Conservation (phyloP, 2,888 invertebrate species). For the Eilema griseolum region DNA sequence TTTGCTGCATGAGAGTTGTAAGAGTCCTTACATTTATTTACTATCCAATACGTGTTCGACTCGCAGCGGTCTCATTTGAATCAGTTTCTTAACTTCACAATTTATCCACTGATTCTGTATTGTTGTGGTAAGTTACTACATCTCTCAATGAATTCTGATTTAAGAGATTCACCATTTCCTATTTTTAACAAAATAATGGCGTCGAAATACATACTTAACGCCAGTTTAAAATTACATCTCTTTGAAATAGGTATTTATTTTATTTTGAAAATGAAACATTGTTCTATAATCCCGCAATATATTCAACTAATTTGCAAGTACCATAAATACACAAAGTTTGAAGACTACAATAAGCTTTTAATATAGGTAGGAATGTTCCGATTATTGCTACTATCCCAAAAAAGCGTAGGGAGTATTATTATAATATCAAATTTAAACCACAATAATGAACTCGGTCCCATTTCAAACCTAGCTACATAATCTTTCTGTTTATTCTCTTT, state of each 20-base stretch:
- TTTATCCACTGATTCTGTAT: conserved; percentile 57
- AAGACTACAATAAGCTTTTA: conserved; percentile 36
- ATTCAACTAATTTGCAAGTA: conserved; percentile 35
- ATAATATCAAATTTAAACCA: conserved; percentile 58
- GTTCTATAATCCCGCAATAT: conserved; percentile 26
- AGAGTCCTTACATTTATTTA: conserved; percentile 67
- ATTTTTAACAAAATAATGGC: neutral
- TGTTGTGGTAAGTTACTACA: conserved; percentile 36
- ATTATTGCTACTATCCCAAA: conserved; percentile 32
- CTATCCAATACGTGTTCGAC: conserved; percentile 54
- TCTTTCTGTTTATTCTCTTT: conserved; percentile 64
- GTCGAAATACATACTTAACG: neutral
- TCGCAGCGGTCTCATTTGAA: conserved; percentile 55
- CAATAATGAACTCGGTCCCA: conserved; percentile 66
- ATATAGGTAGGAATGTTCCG: conserved; percentile 35
- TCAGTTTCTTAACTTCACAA: conserved; percentile 57
- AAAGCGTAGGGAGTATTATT: conserved; percentile 45
- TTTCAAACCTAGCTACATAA: conserved; percentile 65
- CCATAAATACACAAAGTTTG: conserved; percentile 45
- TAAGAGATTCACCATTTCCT: conserved; percentile 7
- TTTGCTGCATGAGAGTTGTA: conserved; percentile 59
- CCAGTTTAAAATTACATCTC: neutral
- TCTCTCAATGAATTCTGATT: conserved; percentile 32
- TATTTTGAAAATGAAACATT: neutral
- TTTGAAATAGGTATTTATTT: neutral